These are phyloP conservation scores for Drosophila kohkoa DNA, from an alignment of 1,140 invertebrate genomes.

Conservation along the genomic window DNA sequence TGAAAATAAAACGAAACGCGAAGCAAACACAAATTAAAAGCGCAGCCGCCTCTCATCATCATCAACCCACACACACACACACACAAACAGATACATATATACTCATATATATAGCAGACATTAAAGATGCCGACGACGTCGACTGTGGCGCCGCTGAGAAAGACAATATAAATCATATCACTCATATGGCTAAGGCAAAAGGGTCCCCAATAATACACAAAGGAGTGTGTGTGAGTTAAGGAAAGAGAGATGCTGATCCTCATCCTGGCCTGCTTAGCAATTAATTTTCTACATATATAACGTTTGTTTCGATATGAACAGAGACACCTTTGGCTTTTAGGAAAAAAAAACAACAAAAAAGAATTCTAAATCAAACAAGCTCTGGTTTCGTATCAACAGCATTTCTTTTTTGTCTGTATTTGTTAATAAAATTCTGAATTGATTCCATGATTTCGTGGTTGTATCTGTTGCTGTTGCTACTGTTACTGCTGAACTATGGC, in stretches of 20 bases:
- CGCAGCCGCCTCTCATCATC: slow-evolving; percentile 81
- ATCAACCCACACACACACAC: slow-evolving; percentile 69
- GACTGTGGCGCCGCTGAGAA: slow-evolving; percentile 74
- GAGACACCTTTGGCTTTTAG: slow-evolving; percentile 13
- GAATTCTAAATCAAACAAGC: slow-evolving; percentile 18
- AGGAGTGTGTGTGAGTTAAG: neutral
- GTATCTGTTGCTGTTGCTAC: slow-evolving; percentile 18
- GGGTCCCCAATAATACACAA: slow-evolving; percentile 21
- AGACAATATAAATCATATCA: slow-evolving; percentile 84
- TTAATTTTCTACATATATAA: slow-evolving; percentile 42
- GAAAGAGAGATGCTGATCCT: neutral
- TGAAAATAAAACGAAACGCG: slow-evolving; percentile 30
- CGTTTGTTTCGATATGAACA: neutral
- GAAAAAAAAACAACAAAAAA: neutral
- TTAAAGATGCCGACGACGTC: slow-evolving; percentile 74
- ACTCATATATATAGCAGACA: slow-evolving; percentile 50
- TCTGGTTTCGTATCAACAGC: slow-evolving; percentile 1
- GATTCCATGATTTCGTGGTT: slow-evolving; percentile 15
- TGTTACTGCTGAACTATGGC: slow-evolving; percentile 16
- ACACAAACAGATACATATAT: slow-evolving; percentile 7
- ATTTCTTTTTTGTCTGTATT: neutral
- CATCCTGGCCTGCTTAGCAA: slow-evolving; percentile 38
- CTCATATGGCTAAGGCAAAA: slow-evolving; percentile 42
- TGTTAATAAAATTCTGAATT: neutral
- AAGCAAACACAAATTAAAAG: slow-evolving; percentile 67